Base-by-base conservation (phyloP, 2,888 invertebrate genomes). In the Strigamia transsilvanica region DNA sequence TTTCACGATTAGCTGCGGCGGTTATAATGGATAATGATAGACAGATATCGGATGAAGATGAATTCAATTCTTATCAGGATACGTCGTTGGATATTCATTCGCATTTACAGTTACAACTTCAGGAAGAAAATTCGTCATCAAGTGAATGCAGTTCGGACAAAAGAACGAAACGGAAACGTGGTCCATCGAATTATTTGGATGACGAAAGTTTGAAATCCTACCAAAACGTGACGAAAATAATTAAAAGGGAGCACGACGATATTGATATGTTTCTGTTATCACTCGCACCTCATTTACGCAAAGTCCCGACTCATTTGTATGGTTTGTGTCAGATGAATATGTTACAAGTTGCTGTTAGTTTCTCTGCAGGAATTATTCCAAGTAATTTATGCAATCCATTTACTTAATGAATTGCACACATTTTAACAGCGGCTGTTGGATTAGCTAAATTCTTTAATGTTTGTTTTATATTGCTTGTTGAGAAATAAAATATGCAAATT, bases 261-360 rank as follows among this genome's bases (percentile, higher is more conserved):
- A 18, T 61, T 12, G 61, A 61, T 12, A 61, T 61, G 61, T 61
- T 61, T 61, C 12, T 61, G 18, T 21, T 61, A 21, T 61, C 61
- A 18, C 61, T 61, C 18, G 61, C 61, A 21, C 61, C 61, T 18
- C 61, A 61, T 23, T 9, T 61, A 10, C 61, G 61, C 10, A 61
- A 61, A 61, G 61, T 61, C 18, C 61, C 61, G 12, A 23, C 61
- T 7, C 61, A 61, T 61, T 61, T 61, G 18, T 61, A 61, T 18
- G 61, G 61, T 61, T 61, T 61, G 18, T 61, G 61, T 61, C 61
- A 61, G 23, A 61, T 61, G 61, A 61, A 61, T 61, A 61, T 61
- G 61, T 18, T 61, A 18, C 61, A 61, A 61, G 61, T 61, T 61
- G 61, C 61, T 23, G 61, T 61, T 21, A 61, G 61, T 61, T 61